Evolutionary conservation across 92 coral and sea anemone species (phyloP).

Genomic region (Epizoanthus illoricatus): DNA sequence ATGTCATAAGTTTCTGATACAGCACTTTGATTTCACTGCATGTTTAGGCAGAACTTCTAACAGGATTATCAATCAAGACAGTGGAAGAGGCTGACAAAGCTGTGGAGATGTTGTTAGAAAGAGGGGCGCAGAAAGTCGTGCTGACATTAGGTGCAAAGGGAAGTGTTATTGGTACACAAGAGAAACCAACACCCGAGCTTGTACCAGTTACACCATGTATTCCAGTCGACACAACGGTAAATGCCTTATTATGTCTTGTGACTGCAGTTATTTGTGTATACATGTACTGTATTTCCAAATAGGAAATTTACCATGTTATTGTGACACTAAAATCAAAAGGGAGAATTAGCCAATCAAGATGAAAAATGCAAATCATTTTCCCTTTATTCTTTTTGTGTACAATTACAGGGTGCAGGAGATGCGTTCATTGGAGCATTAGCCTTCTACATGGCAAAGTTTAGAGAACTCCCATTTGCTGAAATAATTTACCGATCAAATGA

Average conservation of each 20-base stretch:
- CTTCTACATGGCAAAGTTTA: conserved; percentile 87
- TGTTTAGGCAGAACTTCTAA: conserved; percentile 85
- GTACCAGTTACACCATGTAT: conserved; percentile 87
- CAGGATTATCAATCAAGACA: conserved; percentile 85
- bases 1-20: background rate
- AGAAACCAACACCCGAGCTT: conserved; percentile 86
- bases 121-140: conserved; percentile 88
- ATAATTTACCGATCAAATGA: conserved; percentile 92
- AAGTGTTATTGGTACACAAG: conserved; percentile 89
- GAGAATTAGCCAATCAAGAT: too few relatives aligned
- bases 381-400: background rate
- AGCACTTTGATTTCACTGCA: background rate
- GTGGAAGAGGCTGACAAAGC: conserved; percentile 91
- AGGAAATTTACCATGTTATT: too few relatives aligned
- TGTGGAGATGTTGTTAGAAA: conserved; percentile 81
- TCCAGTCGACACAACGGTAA: conserved; percentile 96
- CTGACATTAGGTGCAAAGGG: conserved; percentile 91
- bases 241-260: background rate
- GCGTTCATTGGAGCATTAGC: conserved; percentile 99
- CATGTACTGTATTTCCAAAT: too few relatives aligned
- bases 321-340: too few relatives aligned
- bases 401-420: conserved; percentile 97
- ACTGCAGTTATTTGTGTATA: too few relatives aligned
- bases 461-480: conserved; percentile 87
- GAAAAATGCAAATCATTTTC: too few relatives aligned